phyloP scores from a whole-genome alignment of 2,797 vertebrate genomes.

The Sebastes nivosus region DNA sequence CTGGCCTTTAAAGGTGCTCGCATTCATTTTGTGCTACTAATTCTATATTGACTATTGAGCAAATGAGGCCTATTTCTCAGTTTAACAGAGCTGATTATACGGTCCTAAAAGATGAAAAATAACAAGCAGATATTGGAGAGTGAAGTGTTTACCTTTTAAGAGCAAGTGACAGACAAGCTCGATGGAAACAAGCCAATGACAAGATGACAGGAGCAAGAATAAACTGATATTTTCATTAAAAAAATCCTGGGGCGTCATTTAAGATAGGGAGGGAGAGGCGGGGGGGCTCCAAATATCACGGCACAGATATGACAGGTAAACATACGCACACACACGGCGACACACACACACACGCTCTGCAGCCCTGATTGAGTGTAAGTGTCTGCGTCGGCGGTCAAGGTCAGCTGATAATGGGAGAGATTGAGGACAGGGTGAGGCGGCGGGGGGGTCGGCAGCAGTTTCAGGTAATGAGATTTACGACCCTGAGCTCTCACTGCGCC shows the following conservation, averaged over 20 bases:
- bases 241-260: slow-evolving; percentile 40
- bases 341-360: slow-evolving; percentile 25
- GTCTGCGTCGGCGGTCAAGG: slow-evolving; percentile 79
- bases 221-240: slow-evolving; percentile 49
- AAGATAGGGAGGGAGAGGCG: neutral
- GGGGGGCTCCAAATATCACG: slow-evolving; percentile 40
- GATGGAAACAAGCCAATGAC: slow-evolving; percentile 25
- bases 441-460: slow-evolving; percentile 62
- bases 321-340: neutral
- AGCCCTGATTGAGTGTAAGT: slow-evolving; percentile 79
- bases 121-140: neutral
- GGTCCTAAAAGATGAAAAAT: neutral
- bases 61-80: neutral
- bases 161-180: neutral
- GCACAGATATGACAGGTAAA: slow-evolving; percentile 60
- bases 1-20: slow-evolving; percentile 23
- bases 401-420: slow-evolving; percentile 83
- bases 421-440: slow-evolving; percentile 74
- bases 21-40: slow-evolving; percentile 6
- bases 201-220: slow-evolving; percentile 44
- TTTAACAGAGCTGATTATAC: neutral
- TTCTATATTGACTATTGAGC: neutral
- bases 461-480: slow-evolving; percentile 84
- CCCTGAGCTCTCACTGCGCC: slow-evolving; percentile 69
- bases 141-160: neutral